Base-by-base conservation (phyloP, 2,797 vertebrate species). In the Xenops minutus region DNA sequence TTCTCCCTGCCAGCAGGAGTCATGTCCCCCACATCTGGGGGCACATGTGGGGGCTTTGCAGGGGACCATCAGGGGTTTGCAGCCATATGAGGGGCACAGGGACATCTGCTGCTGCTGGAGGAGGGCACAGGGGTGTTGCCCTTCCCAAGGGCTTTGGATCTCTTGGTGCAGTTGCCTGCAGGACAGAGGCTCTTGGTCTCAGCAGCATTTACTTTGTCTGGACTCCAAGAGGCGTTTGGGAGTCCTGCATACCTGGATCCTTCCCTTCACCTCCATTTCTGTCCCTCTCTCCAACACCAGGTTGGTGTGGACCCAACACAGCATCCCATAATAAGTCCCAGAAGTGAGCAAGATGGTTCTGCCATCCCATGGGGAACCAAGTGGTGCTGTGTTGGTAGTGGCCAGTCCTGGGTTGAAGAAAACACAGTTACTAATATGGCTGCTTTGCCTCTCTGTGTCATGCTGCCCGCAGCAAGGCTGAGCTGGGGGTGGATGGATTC, bases 351-450 rank as follows among this genome's bases (percentile, higher is more conserved):
- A 30, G 48, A 27, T 3, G 3, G 16, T 85, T 55, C 59, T 88
- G 71, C 74, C 4, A 1, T 78, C 27, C n/a, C 14, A 7, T 3
- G 6, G 49, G 14, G 14, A 21, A 14, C 18, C 14, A 37, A 48
- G 23, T 1, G 2, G 41, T 52, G 49, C 52, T 85, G 4, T 32
- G 48, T 3, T 67, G 69, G 14, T 81, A 32, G n/a, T 32, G 23
- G 43, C 52, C 43, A 46, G n/a, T 30, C 37, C 52, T 48, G 43
- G 20, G 7, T 1, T 74, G 52, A 76, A 77, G 88, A 49, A 77
- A 67, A 14, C 30, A 22, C 17, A 2, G 0, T n/a, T 49, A 55
- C 41, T 67, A 41, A 17, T 9, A 7, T 0, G 8, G 29, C 51
- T 80, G 17, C 48, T 88, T 56, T 85, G 18, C 41, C 49, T 63